These are phyloP conservation scores for Syngnathus scovelli DNA, from an alignment of 2,113 vertebrate genomes.

Conservation along the genomic window DNA sequence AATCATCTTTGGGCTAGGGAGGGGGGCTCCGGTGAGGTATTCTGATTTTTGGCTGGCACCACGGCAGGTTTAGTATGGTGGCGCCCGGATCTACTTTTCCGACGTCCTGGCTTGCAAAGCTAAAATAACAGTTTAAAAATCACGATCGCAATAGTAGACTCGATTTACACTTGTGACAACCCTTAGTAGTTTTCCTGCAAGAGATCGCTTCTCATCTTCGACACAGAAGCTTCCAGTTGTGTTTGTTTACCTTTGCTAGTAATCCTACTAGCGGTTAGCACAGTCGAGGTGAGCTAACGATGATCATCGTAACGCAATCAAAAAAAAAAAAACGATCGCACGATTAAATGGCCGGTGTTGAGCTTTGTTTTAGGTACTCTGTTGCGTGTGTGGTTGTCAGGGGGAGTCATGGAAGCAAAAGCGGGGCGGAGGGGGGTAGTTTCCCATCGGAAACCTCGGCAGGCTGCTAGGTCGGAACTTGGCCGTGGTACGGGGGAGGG, in stretches of 20 bases:
- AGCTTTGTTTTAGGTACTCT: not conserved
- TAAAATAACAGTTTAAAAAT: constrained; percentile 35
- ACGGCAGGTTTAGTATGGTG: constrained; percentile 57
- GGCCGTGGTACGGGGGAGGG: constrained; percentile 58
- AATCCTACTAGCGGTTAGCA: constrained; percentile 41
- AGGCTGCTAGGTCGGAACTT: constrained; percentile 68
- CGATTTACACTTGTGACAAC: no score
- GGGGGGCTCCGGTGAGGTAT: constrained; percentile 60
- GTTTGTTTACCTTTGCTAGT: constrained; percentile 68
- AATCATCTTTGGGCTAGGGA: constrained; percentile 48
- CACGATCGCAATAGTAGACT: not conserved
- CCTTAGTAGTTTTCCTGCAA: accelerated
- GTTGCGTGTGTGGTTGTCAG: constrained; percentile 25
- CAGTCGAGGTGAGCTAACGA: constrained; percentile 35
- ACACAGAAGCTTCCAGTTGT: constrained; percentile 7
- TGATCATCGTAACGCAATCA: not conserved
- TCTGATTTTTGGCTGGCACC: constrained; percentile 41
- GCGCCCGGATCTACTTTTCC: constrained; percentile 66
- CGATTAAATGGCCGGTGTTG: not conserved
- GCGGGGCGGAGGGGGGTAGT: constrained; percentile 52
- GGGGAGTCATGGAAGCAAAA: constrained; percentile 60
- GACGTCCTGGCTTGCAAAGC: constrained; percentile 51
- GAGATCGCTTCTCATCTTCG: not conserved
- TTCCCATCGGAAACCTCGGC: constrained; percentile 66
- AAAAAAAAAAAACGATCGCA: not conserved